Conservation (phyloP, 2,113 vertebrate genomes). For the Dermatemys mawii region DNA sequence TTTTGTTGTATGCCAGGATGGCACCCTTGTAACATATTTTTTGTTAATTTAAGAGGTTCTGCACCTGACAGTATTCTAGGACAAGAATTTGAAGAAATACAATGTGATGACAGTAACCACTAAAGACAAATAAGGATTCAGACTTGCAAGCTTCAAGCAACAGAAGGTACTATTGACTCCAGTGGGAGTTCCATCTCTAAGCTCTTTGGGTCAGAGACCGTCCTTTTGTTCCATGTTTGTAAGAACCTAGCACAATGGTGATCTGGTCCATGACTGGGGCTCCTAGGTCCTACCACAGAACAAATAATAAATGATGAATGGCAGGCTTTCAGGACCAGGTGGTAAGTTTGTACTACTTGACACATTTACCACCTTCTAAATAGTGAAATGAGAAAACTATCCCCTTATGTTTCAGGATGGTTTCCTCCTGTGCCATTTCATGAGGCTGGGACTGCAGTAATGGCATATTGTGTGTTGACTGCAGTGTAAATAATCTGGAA, state of each 20-base stretch:
- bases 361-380: not conserved
- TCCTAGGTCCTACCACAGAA: not conserved
- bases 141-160: not conserved
- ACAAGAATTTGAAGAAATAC: not conserved
- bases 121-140: not conserved
- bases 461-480: not conserved
- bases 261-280: not conserved
- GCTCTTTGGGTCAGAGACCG: not conserved
- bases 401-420: not conserved
- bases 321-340: not conserved
- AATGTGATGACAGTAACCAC: not conserved
- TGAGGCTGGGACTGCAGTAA: not conserved
- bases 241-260: not conserved
- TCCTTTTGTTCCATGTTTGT: not conserved
- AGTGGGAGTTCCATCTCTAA: accelerated
- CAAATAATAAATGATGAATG: not conserved
- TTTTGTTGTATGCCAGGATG: not conserved
- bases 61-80: not conserved
- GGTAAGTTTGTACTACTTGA: accelerated
- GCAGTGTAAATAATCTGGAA: not conserved
- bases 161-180: not conserved
- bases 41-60: not conserved
- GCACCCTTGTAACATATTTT: not conserved
- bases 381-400: not conserved
- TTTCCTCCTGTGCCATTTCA: not conserved